Evolutionary conservation across 2,888 invertebrate genomes (phyloP).

Genomic region (Andrena minutula): DNA sequence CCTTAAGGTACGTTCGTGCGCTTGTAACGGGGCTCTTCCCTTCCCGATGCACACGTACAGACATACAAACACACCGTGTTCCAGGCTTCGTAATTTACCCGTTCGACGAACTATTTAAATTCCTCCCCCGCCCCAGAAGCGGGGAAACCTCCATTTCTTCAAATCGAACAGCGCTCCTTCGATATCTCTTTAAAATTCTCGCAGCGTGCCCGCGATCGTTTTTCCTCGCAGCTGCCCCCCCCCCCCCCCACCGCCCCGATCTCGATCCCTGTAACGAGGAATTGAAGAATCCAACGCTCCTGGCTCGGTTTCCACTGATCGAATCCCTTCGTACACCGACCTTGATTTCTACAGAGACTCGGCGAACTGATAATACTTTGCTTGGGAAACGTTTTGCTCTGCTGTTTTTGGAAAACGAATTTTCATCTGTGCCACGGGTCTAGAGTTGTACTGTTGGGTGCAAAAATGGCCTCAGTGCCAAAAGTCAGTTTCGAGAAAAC

Average conservation of each 20-base stretch:
- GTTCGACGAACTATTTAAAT: constrained; percentile 70
- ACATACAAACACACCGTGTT: constrained; percentile 34
- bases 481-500: too few species aligned
- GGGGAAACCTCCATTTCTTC: constrained; percentile 39
- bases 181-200: constrained; percentile 49
- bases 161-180: constrained; percentile 34
- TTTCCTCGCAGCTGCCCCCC: constrained; percentile 23
- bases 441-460: too few species aligned
- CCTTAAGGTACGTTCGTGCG: constrained; percentile 49
- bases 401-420: too few species aligned
- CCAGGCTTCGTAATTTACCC: constrained; percentile 60
- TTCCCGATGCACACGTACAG: constrained; percentile 35
- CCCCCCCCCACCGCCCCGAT: too few species aligned
- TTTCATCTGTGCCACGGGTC: too few species aligned
- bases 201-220: constrained; percentile 25
- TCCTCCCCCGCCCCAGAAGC: constrained; percentile 38
- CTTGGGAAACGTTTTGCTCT: too few species aligned
- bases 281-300: constrained; percentile 28
- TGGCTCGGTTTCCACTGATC: constrained; percentile 31
- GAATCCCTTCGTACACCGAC: constrained; percentile 30
- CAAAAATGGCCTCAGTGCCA: too few species aligned
- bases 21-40: constrained; percentile 58
- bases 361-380: not conserved
- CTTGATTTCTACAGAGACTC: constrained; percentile 26
- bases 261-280: constrained; percentile 43